Evolutionary conservation across 2,888 invertebrate species (phyloP), one percentile per base, ranked within the genome.

Genomic region (Cyrtodaria siliqua): DNA sequence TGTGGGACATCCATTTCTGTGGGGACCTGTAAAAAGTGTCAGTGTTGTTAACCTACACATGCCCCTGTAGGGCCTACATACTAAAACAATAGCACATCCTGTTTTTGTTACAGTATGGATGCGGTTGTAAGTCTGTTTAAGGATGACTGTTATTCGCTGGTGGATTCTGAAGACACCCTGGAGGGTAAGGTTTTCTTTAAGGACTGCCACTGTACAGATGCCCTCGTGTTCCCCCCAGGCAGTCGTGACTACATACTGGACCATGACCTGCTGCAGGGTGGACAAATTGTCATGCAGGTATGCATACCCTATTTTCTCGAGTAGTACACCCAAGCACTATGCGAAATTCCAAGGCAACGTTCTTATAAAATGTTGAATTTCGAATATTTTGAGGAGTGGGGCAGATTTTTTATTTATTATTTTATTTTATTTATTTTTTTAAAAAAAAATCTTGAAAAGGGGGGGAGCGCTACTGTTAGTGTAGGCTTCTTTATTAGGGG

Each of bases 271-370:
- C 74, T 91, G 8, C 75, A 75, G n/a, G 55, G 75, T 9, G 91
- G 90, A 18, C 83, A 86, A 24, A 70, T 92, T 14, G 87, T 92
- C n/a, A 80, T 91, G 61, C 92, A 92, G 92, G 92, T 92, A 14
- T 14, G 8, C 14, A 40, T 14, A 14, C 40, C 14, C 40, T 12
- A 40, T 40, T 12, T 40, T 40, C 16, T n/a, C 20, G 44, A n/a
- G n/a, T 8, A 14, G 2, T 20, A 18, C n/a, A 44, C 20, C 2
- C 44, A 44, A 3, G 4, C 44, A 8, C 6, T 14, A 18, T 18
- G 16, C 20, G 44, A 44, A 3, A 18, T 44, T 44, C 44, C 14
- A n/a, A n/a, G n/a, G n/a, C n/a, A n/a, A n/a, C n/a, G n/a, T n/a
- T n/a, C n/a, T n/a, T n/a, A n/a, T n/a, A n/a, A n/a, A n/a, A n/a